Evolutionary conservation across 2,888 invertebrate species (phyloP).

Genomic region (Ptychoptera albimana): DNA sequence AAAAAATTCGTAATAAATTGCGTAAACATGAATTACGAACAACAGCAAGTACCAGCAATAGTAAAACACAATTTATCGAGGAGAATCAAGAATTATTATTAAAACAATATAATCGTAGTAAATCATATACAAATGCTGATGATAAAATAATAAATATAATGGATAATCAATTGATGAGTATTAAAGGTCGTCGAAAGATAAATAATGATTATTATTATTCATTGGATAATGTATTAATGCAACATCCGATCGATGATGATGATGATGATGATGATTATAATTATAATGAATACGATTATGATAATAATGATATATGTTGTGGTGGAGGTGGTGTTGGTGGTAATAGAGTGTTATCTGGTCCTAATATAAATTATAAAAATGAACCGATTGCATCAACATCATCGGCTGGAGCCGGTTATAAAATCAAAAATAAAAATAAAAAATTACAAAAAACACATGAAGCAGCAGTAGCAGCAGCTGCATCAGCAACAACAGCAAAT

Average conservation of each 20-base stretch:
- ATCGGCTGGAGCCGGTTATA: too few relatives aligned
- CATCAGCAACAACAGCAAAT: background rate
- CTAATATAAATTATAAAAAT: too few relatives aligned
- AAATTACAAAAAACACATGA: background rate
- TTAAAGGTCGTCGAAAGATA: too few relatives aligned
- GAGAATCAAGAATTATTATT: constrained; percentile 4
- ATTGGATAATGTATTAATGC: too few relatives aligned
- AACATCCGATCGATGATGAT: background rate
- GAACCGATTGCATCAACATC: too few relatives aligned
- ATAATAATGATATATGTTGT: constrained; percentile 8
- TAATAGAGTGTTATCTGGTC: too few relatives aligned
- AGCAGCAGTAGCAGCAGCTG: background rate
- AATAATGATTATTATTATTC: too few relatives aligned
- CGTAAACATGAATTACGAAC: background rate
- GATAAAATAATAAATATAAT: too few relatives aligned
- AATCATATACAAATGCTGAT: too few relatives aligned
- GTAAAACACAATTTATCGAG: background rate
- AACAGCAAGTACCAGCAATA: background rate
- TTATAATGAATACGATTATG: constrained; percentile 5
- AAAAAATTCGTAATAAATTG: background rate
- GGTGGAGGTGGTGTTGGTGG: constrained; percentile 1
- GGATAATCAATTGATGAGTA: too few relatives aligned
- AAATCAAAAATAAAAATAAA: too few relatives aligned
- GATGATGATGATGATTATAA: constrained; percentile 1
- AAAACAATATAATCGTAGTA: background rate